Percentiles rank a stretch among this genome's conserved stretches.
Conservation (phyloP, 2,797 vertebrate species). For the Falco concolor region DNA sequence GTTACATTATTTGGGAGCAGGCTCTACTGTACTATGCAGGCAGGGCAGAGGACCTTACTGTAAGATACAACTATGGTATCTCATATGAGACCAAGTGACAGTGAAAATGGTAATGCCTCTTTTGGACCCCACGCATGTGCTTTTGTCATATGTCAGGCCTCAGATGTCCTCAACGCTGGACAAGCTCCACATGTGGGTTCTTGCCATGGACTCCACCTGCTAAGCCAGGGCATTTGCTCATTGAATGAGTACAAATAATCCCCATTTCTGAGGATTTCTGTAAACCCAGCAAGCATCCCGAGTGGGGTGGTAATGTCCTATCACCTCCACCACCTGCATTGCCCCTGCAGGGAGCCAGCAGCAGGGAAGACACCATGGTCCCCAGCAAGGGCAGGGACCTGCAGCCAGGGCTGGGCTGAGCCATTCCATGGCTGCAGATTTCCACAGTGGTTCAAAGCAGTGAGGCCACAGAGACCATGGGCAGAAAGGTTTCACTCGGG, state of each 20-base stretch:
- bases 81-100: neutral
- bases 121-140: fast-evolving
- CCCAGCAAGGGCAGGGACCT: neutral
- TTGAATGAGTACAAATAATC: neutral
- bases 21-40: neutral
- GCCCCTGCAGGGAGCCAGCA: neutral
- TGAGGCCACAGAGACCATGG: fast-evolving
- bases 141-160: neutral
- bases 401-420: neutral
- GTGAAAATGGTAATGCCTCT: neutral
- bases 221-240: neutral
- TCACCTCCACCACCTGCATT: neutral
- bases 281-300: neutral
- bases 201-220: neutral
- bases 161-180: neutral
- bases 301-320: neutral
- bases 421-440: fast-evolving
- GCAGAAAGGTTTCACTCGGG: neutral
- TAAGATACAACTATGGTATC: fast-evolving
- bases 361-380: neutral
- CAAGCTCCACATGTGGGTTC: neutral
- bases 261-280: neutral
- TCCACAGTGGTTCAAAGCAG: neutral
- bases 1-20: neutral
- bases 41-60: neutral